Conservation (phyloP, 2,888 invertebrate genomes). For the Mellilla xanthometata region DNA sequence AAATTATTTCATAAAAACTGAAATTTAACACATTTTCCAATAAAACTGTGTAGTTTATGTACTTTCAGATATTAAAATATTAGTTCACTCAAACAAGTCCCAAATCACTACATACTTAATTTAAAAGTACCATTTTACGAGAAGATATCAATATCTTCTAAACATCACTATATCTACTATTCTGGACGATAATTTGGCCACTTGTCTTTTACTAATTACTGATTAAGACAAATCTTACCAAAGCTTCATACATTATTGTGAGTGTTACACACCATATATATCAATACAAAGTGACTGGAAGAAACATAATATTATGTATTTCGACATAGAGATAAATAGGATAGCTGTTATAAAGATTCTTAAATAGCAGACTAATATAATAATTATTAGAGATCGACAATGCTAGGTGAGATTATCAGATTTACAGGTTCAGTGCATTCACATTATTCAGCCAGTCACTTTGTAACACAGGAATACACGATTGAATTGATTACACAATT, state of each 20-base stretch:
- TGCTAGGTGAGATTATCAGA: background rate
- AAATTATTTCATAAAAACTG: conserved; percentile 2
- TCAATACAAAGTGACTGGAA: conserved; percentile 14
- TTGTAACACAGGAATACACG: conserved; percentile 3
- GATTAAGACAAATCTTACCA: conserved; percentile 50
- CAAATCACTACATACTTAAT: conserved; percentile 15
- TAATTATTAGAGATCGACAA: conserved; percentile 5
- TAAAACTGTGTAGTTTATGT: conserved; percentile 14
- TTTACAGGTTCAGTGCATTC: too few species aligned
- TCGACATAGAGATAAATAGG: too few species aligned
- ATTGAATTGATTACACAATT: conserved; percentile 17
- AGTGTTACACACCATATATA: conserved; percentile 36
- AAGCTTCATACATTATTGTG: conserved; percentile 47
- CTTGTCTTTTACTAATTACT: conserved; percentile 67
- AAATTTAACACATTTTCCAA: background rate
- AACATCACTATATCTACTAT: conserved; percentile 25
- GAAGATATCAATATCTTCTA: conserved; percentile 14
- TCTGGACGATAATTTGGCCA: conserved; percentile 80
- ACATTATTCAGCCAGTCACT: too few species aligned
- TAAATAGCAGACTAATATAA: too few species aligned
- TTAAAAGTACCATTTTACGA: conserved; percentile 16
- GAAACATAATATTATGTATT: too few species aligned
- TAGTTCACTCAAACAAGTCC: conserved; percentile 3
- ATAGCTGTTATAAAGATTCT: too few species aligned
- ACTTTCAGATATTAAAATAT: conserved; percentile 12